A percentile compares a stretch with the other conserved stretches of the same genome.
phyloP scores from a whole-genome alignment of 2,113 vertebrate species.

The Salvelinus sp. region DNA sequence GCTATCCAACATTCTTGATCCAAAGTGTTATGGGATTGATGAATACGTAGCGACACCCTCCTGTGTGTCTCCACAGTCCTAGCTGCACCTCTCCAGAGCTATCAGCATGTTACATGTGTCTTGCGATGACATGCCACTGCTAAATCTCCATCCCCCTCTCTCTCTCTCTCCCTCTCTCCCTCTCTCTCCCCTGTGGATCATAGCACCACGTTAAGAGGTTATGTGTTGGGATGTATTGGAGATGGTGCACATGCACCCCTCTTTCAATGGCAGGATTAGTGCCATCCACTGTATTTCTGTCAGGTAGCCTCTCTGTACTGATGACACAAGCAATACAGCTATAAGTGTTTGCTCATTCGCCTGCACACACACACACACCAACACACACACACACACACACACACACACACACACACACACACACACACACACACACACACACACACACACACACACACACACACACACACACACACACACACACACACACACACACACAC shows the following conservation, averaged over 20 bases:
- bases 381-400: not conserved
- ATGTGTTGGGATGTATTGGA: slow-evolving; percentile 46
- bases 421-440: slow-evolving; percentile 26
- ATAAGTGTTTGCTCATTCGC: slow-evolving; percentile 67
- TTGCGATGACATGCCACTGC: slow-evolving; percentile 64
- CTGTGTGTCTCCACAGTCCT: slow-evolving; percentile 52
- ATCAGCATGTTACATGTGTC: slow-evolving; percentile 74
- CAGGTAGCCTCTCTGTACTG: slow-evolving; percentile 54
- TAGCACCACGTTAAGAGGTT: slow-evolving; percentile 65
- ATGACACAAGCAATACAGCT: slow-evolving; percentile 69
- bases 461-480: not conserved
- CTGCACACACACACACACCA: slow-evolving; percentile 22
- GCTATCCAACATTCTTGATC: slow-evolving; percentile 20
- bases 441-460: not conserved
- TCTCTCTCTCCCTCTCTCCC: slow-evolving; percentile 43
- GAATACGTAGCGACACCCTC: slow-evolving; percentile 57
- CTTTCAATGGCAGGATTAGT: slow-evolving; percentile 56
- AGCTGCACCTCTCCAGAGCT: slow-evolving; percentile 62
- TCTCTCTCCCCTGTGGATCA: slow-evolving; percentile 55
- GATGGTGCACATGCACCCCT: slow-evolving; percentile 14
- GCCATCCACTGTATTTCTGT: slow-evolving; percentile 52
- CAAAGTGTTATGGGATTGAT: slow-evolving; percentile 31
- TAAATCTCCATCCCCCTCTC: slow-evolving; percentile 59
- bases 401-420: slow-evolving; percentile 23
- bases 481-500: slow-evolving; percentile 21